Base-by-base conservation (phyloP, 2,113 vertebrate species). In the Aspiorhynchus laticeps region DNA sequence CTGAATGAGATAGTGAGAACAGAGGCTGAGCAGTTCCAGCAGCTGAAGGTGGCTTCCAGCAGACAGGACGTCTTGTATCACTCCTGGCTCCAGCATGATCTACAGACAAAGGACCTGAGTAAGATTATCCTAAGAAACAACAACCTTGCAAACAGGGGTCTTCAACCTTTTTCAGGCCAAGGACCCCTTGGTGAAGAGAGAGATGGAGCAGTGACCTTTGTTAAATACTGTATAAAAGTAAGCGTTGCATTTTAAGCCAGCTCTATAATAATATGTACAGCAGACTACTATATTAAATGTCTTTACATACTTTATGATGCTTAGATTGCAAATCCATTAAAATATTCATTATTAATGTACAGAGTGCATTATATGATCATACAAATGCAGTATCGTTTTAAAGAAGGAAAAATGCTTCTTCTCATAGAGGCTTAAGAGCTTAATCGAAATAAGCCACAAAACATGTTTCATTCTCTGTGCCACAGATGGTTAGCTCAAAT, bases 1-100 rank as follows among this genome's bases (percentile, higher is more conserved):
- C 97, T 99, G 97, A 92, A 98, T 96, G 88, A 99, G 97, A 96
- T 99, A 99, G 91, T 98, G 97, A n/a, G 98, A 99, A 93, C 98
- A 99, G 82, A 99, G 95, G 92, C 94, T 97, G 90, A 99, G 96
- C 86, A 99, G 97, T 91, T 99, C 98, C 94, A 99, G 94, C 85
- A 99, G 92, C 93, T 99, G 98, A 81, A 99, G 96, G 91, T 99
- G 98, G 91, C 98, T 99, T 65, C 98, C 98, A 88, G 98, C 98
- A 87, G 97, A 97, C 90, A 99, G 90, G 83, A 99, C 97, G 26
- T 99, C 98, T 91, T 98, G 98, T 90, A 99, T 97, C 89, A 98
- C 96, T 0, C 95, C 96, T 7, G 98, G 98, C 91, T 99, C 98
- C 95, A 99, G 91, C 83, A 98, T 91, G 88, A 99, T 97, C 98